Conservation (phyloP, 2,888 invertebrate species). For the Tromatobia lineatoria region DNA sequence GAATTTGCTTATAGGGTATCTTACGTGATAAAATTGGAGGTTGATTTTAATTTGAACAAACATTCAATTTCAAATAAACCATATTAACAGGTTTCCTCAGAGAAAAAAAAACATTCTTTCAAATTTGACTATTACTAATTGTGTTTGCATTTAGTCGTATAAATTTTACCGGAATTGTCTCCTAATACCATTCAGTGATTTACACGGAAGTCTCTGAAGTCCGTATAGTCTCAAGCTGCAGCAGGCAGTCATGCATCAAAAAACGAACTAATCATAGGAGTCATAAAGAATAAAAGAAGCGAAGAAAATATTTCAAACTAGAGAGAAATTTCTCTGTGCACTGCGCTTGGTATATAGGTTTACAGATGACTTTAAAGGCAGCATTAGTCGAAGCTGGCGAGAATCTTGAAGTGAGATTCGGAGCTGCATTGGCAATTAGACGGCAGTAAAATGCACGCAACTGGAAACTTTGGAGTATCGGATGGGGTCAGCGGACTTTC, state of each 20-base stretch:
- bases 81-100: no score
- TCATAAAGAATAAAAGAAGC: no score
- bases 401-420: constrained; percentile 50
- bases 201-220: neutral
- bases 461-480: constrained; percentile 46
- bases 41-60: no score
- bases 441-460: constrained; percentile 57
- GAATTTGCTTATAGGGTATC: neutral
- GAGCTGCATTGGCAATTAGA: constrained; percentile 61
- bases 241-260: constrained; percentile 53
- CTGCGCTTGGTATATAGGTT: constrained; percentile 12
- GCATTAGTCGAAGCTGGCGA: constrained; percentile 30
- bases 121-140: no score
- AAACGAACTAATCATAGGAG: constrained; percentile 51
- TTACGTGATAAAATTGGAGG: no score
- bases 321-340: constrained; percentile 24
- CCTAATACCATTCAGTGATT: neutral
- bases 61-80: no score
- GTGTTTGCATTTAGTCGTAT: no score
- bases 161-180: neutral
- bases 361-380: neutral
- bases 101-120: no score
- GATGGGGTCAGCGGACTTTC: constrained; percentile 26
- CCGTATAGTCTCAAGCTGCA: constrained; percentile 26
- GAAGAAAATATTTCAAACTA: constrained; percentile 47